Base-by-base conservation (phyloP, 1,140 invertebrate genomes). In the Drosophila pruinosa region DNA sequence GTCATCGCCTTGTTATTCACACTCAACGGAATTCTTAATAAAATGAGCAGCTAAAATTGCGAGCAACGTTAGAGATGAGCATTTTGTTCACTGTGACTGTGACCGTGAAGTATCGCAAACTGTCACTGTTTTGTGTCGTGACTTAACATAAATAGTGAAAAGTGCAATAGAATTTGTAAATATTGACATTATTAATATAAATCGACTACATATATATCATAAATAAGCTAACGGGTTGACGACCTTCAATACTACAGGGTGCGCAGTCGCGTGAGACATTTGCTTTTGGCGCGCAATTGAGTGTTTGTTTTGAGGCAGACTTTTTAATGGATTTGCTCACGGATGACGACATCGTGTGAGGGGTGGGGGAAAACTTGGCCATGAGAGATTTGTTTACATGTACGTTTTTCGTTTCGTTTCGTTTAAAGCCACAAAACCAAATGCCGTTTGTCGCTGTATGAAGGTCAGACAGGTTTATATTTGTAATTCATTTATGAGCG, bases 1-100 rank as follows among this genome's bases (percentile, higher is more conserved):
- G 78, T 75, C 78, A 91, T 64, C 65, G 63, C 31, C 47, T 70
- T 83, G 77, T 63, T 91, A 75, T 86, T 75, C 64, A 82, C 73
- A 69, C 78, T 76, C 28, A 52, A 38, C 64, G 48, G 76, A 53
- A 71, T 72, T 79, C 47, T 52, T 41, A 56, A 58, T 89, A 15
- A 68, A 58, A 36, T 34, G 54, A 70, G 36, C 38, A 50, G 58
- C 7, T 45, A 47, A 61, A 63, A 71, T 34, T 28, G 26, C 41
- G 12, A 38, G 17, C 15, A n/a, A 39, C 43, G 43, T 22, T 22
- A 85, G 90, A 57, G 62, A 68, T 70, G 72, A 62, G 36, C 78
- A 52, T 2, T 3, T n/a, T 0, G 2, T 21, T 38, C 34, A 62
- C 58, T n/a, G 28, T 50, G 39, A 52, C 41, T 22, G 48, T 34